Conservation (phyloP, 2,797 vertebrate species). For the Oryzias sinensis region DNA sequence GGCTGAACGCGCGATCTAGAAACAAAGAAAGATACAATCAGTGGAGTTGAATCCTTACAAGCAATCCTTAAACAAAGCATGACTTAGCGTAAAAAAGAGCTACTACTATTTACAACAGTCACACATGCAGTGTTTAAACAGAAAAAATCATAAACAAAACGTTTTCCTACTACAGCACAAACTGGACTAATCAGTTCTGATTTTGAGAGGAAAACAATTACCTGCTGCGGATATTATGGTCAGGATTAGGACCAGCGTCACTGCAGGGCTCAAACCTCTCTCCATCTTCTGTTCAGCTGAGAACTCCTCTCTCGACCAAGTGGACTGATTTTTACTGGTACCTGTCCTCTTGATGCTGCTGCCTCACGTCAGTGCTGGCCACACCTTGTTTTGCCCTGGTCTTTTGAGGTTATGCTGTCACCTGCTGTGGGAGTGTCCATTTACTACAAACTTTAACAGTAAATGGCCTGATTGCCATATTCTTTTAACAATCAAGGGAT, state of each 20-base stretch:
- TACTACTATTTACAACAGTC: background rate
- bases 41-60: too few species aligned
- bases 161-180: too few species aligned
- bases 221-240: conserved; percentile 27
- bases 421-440: conserved; percentile 37
- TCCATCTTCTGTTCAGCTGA: background rate
- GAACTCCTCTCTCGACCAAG: background rate
- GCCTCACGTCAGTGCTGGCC: conserved; percentile 18
- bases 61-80: too few species aligned
- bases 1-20: conserved; percentile 33
- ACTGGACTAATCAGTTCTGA: background rate
- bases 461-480: too few species aligned
- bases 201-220: conserved; percentile 20
- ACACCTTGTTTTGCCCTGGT: conserved; percentile 63
- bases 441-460: conserved; percentile 58
- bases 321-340: background rate
- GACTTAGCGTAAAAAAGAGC: background rate
- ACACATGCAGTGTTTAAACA: background rate
- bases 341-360: conserved; percentile 36
- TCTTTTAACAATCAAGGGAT: too few species aligned
- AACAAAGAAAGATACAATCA: conserved; percentile 13
- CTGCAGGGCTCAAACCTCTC: conserved; percentile 34
- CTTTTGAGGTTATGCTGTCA: conserved; percentile 8
- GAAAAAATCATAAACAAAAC: background rate
- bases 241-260: conserved; percentile 40